Evolutionary conservation across 2,113 vertebrate genomes (phyloP).

Genomic region (Benitochromis conjunctus): DNA sequence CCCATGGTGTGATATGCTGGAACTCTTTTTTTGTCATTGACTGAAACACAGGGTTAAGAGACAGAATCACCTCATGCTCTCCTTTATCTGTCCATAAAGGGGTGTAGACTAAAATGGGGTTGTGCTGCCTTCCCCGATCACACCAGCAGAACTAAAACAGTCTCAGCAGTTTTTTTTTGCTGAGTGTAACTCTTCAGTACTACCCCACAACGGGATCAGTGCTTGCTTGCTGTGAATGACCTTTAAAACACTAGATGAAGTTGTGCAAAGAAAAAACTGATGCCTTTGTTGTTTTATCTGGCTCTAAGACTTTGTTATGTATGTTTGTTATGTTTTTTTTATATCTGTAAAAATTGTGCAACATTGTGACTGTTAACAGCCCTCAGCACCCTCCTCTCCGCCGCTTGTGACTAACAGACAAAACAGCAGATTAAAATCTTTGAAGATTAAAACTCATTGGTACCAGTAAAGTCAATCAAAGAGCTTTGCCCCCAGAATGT

Average conservation of each 20-base stretch:
- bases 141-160: slow-evolving; percentile 16
- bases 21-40: slow-evolving; percentile 11
- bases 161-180: slow-evolving; percentile 14
- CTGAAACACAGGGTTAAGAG: slow-evolving; percentile 2
- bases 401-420: slow-evolving; percentile 66
- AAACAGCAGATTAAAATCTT: slow-evolving; percentile 71
- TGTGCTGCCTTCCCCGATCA: slow-evolving; percentile 6
- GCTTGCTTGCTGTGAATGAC: slow-evolving; percentile 68
- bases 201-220: slow-evolving; percentile 50
- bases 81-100: slow-evolving; percentile 7
- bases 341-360: slow-evolving; percentile 15
- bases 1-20: background rate
- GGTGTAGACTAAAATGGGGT: slow-evolving; percentile 27
- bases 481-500: slow-evolving; percentile 60
- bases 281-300: slow-evolving; percentile 51
- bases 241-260: slow-evolving; percentile 59
- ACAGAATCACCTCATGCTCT: slow-evolving; percentile 5
- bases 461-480: slow-evolving; percentile 66
- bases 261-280: slow-evolving; percentile 35
- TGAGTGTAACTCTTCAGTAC: slow-evolving; percentile 40
- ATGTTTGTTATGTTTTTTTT: slow-evolving; percentile 15
- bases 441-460: slow-evolving; percentile 73
- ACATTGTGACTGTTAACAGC: slow-evolving; percentile 60
- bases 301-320: slow-evolving; percentile 32
- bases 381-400: background rate